These are phyloP conservation scores for Platycnemis pennipes DNA, from an alignment of 2,888 invertebrate genomes.

Conservation along the genomic window DNA sequence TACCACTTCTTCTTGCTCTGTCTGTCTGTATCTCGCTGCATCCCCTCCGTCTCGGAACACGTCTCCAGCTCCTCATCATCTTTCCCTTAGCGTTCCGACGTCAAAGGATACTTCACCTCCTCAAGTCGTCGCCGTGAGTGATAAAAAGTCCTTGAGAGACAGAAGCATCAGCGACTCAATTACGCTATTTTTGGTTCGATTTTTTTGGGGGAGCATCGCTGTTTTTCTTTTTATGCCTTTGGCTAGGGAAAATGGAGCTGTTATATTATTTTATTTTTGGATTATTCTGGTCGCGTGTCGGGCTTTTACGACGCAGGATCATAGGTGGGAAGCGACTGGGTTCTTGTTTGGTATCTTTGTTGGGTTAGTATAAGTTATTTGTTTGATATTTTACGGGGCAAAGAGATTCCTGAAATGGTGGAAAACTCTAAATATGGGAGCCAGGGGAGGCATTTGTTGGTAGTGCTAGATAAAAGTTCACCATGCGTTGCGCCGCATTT, in stretches of 20 bases:
- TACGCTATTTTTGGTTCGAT: not conserved
- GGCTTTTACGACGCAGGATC: not conserved
- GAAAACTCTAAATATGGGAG: too few species aligned
- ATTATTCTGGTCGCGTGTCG: not conserved
- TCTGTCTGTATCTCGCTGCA: not conserved
- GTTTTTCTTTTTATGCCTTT: not conserved
- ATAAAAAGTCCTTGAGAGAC: not conserved
- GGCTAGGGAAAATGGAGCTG: not conserved
- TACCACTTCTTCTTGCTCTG: not conserved
- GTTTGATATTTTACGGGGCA: too few species aligned
- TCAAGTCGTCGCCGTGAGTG: not conserved
- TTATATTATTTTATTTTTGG: not conserved
- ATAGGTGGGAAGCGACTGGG: too few species aligned
- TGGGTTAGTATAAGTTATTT: too few species aligned
- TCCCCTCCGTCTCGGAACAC: not conserved
- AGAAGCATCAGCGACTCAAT: constrained; percentile 13
- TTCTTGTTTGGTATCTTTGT: too few species aligned
- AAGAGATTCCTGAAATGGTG: too few species aligned
- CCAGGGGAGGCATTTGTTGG: too few species aligned
- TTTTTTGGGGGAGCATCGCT: not conserved
- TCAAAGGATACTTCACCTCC: not conserved
- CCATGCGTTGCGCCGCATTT: too few species aligned
- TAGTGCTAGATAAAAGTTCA: too few species aligned
- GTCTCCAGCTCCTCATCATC: not conserved
- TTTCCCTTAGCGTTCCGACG: not conserved